Evolutionary conservation across 2,113 vertebrate species (phyloP).

Genomic region (Macquaria australasica): DNA sequence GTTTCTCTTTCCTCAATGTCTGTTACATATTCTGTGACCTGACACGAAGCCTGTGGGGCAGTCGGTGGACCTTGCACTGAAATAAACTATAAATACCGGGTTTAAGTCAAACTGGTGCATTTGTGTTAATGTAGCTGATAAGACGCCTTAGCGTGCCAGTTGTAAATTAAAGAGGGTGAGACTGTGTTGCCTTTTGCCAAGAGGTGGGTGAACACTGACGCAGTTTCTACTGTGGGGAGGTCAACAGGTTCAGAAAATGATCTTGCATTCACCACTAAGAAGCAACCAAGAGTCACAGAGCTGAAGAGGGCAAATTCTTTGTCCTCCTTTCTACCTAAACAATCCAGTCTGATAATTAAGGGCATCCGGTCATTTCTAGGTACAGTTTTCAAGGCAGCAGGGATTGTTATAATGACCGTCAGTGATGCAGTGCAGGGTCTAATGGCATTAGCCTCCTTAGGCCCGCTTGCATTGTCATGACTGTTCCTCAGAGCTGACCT

Average conservation of each 20-base stretch:
- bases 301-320: background rate
- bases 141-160: conserved; percentile 3
- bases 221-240: background rate
- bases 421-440: conserved; percentile 43
- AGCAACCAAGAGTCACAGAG: background rate
- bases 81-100: conserved; percentile 46
- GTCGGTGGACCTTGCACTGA: conserved; percentile 56
- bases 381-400: conserved; percentile 30
- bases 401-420: conserved; percentile 29
- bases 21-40: conserved; percentile 30
- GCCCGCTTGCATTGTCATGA: conserved; percentile 41
- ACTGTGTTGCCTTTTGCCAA: background rate
- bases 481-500: conserved; percentile 47
- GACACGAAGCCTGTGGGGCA: background rate
- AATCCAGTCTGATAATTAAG: conserved; percentile 25
- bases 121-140: conserved; percentile 54
- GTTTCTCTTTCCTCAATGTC: background rate
- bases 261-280: background rate
- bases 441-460: conserved; percentile 71
- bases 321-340: background rate
- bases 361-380: conserved; percentile 40
- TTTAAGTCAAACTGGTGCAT: conserved; percentile 47
- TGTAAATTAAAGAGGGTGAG: conserved; percentile 22
- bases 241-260: conserved; percentile 15
- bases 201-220: background rate